Conservation (phyloP, 92 coral and sea anemone genomes). For the Chrysogorgia sp. region DNA sequence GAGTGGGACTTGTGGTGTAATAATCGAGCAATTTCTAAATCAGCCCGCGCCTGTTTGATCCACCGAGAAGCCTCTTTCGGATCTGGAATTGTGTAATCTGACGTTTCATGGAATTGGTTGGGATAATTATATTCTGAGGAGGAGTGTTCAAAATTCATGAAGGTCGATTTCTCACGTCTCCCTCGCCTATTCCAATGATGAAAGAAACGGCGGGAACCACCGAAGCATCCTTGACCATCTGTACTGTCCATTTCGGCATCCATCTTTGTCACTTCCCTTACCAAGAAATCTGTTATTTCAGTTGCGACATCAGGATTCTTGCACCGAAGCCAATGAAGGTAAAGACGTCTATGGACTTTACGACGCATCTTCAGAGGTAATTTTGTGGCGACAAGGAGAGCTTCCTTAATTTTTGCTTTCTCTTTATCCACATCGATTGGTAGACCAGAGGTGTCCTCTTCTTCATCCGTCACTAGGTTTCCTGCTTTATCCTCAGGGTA, state of each 20-base stretch:
- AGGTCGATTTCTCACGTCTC: slow-evolving; percentile 78
- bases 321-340: slow-evolving; percentile 93
- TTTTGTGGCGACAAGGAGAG: slow-evolving; percentile 87
- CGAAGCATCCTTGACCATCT: slow-evolving; percentile 6
- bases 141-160: slow-evolving; percentile 62
- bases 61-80: slow-evolving; percentile 89
- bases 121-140: not conserved
- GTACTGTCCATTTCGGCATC: slow-evolving; percentile 60
- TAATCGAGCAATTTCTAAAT: slow-evolving; percentile 72
- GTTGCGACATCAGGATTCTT: slow-evolving; percentile 83
- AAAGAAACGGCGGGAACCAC: slow-evolving; percentile 54
- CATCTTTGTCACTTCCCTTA: slow-evolving; percentile 81
- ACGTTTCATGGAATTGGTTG: slow-evolving; percentile 29
- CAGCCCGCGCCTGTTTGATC: slow-evolving; percentile 90
- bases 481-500: slow-evolving; percentile 72
- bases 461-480: not conserved
- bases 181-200: slow-evolving; percentile 88
- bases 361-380: slow-evolving; percentile 76
- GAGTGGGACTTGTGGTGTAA: slow-evolving; percentile 64
- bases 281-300: slow-evolving; percentile 87
- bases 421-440: slow-evolving; percentile 36
- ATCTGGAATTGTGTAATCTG: slow-evolving; percentile 69
- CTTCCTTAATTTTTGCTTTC: slow-evolving; percentile 76
- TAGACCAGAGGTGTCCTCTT: slow-evolving; percentile 37
- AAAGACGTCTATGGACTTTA: slow-evolving; percentile 82